Conservation (phyloP, 2,113 vertebrate genomes). For the Budorcas taxicolor region DNA sequence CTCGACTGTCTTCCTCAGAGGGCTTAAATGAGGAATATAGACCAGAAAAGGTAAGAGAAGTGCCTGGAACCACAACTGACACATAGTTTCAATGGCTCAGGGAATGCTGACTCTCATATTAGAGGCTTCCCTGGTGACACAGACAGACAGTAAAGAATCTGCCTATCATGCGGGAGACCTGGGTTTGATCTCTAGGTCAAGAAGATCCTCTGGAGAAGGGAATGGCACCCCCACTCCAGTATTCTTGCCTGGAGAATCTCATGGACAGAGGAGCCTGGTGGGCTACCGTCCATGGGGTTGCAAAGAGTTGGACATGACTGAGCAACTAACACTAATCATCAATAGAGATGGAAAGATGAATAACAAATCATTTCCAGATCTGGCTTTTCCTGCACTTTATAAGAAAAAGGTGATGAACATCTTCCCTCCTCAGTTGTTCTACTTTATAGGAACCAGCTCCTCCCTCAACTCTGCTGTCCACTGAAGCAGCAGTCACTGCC, state of each 20-base stretch:
- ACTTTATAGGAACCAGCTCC: neutral
- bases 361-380: neutral
- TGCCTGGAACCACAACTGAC: neutral
- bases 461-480: neutral
- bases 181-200: neutral
- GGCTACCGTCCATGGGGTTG: neutral
- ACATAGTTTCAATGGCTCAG: neutral
- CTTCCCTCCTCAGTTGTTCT: neutral
- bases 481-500: neutral
- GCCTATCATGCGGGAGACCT: neutral
- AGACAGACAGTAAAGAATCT: neutral
- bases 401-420: neutral
- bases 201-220: neutral
- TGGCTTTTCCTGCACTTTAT: neutral
- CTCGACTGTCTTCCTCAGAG: neutral
- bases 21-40: neutral
- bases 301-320: neutral
- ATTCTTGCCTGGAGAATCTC: neutral
- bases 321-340: neutral
- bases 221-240: neutral
- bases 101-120: neutral
- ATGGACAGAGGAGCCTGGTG: neutral
- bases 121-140: neutral
- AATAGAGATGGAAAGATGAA: neutral
- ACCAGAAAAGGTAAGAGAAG: neutral